A percentile compares a stretch with the other conserved stretches of the same genome.
phyloP scores from a whole-genome alignment of 2,888 invertebrate species.

The Nomada flava region DNA sequence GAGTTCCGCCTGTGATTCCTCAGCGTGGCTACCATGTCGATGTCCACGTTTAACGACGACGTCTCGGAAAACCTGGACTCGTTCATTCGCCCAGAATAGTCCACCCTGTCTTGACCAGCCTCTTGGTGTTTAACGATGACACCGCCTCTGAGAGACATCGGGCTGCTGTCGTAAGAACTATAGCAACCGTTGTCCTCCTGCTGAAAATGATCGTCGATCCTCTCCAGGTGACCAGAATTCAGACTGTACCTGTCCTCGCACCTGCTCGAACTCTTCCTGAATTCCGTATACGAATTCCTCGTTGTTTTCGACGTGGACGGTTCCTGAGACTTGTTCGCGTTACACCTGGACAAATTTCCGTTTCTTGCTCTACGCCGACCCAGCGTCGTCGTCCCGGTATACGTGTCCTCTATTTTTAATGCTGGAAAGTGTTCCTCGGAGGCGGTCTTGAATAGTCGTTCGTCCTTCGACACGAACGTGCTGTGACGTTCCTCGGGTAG shows the following conservation, averaged over 20 bases:
- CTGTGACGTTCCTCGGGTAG: constrained; percentile 89
- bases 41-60: constrained; percentile 70
- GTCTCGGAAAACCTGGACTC: constrained; percentile 73
- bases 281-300: constrained; percentile 79
- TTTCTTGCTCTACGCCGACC: constrained; percentile 78
- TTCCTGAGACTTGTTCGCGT: constrained; percentile 64
- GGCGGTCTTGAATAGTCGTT: constrained; percentile 86
- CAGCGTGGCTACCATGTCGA: constrained; percentile 72
- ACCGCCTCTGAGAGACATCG: constrained; percentile 64
- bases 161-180: constrained; percentile 67
- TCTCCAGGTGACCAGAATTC: constrained; percentile 73
- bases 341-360: constrained; percentile 46
- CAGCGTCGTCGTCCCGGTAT: constrained; percentile 81
- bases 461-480: constrained; percentile 78
- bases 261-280: constrained; percentile 61
- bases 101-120: constrained; percentile 59
- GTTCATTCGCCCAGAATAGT: constrained; percentile 55
- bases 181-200: constrained; percentile 71
- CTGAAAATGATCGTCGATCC: constrained; percentile 74
- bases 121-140: constrained; percentile 49
- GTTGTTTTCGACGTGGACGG: constrained; percentile 59
- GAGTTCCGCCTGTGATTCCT: constrained; percentile 78
- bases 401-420: constrained; percentile 78
- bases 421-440: constrained; percentile 87
- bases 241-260: constrained; percentile 77